Evolutionary conservation across 2,113 vertebrate genomes (phyloP), one percentile per base, ranked within the genome.

Genomic region (Dromiciops gliroides): DNA sequence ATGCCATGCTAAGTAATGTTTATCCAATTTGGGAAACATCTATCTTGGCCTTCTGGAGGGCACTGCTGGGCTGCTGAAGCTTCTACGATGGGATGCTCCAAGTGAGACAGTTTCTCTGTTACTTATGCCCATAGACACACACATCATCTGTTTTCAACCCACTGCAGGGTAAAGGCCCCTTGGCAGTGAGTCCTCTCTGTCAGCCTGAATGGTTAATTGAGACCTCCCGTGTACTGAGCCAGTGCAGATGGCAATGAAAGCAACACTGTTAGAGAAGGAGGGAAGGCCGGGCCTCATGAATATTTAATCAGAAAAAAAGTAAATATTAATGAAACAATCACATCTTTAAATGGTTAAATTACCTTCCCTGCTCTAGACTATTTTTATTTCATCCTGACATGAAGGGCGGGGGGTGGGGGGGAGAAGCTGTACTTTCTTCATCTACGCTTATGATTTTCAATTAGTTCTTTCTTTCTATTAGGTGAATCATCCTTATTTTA

Each of bases 301-400:
- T 93, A 95, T 93, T 96, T 97, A 91, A 96, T 94, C 91, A 83
- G 92, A 37, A 50, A 67, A 51, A 90, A 96, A 95, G 95, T 95
- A 96, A 97, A 96, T 96, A 96, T 96, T 96, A 97, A 95, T 97
- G 97, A 94, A 95, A 96, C 93, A 88, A 93, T 96, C 94, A 96
- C 89, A 47, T 92, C 93, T 95, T 94, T 93, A 96, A 96, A 95
- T 0, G 94, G 94, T 93, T 95, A 94, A 91, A 93, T 90, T 51
- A 89, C 88, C 95, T 95, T 93, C 94, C n/a, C 11, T 7, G 49
- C 88, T 93, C 50, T 94, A 91, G 92, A 23, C 91, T 28, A 22
- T 60, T 95, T 93, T 91, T 75, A 95, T 50, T 92, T 92, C 90
- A 48, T 44, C 44, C 26, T 23, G 51, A 47, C 24, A 5, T 2